Conservation (phyloP, 2,797 vertebrate species). For the Allobates femoralis region DNA sequence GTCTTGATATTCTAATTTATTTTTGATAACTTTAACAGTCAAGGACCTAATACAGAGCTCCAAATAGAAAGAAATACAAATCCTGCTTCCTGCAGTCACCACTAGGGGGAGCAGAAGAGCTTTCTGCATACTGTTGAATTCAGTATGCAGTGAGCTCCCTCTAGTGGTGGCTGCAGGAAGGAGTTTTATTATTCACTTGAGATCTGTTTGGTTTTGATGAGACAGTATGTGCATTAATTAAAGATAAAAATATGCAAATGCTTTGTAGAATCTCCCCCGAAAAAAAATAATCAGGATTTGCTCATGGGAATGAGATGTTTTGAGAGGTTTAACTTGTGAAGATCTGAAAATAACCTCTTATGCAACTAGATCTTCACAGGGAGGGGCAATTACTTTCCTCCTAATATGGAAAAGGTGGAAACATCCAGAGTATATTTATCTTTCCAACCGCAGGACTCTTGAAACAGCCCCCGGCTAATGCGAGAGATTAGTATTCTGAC, state of each 20-base stretch:
- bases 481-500: not conserved
- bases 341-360: not conserved
- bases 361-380: not conserved
- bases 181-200: not conserved
- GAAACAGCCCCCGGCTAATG: not conserved
- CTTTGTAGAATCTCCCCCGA: not conserved
- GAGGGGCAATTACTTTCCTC: not conserved
- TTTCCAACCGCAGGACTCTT: conserved; percentile 15
- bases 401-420: conserved; percentile 10
- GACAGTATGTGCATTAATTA: not conserved
- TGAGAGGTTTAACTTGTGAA: not conserved
- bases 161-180: not conserved
- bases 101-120: too few relatives aligned
- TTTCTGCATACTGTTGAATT: not conserved
- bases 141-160: not conserved
- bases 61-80: too few relatives aligned
- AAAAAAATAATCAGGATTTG: not conserved
- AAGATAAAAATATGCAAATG: not conserved
- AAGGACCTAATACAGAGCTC: too few relatives aligned
- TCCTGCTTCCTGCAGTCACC: too few relatives aligned
- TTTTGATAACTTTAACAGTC: too few relatives aligned
- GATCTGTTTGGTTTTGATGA: not conserved
- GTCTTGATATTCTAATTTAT: too few relatives aligned
- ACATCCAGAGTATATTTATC: conserved; percentile 26
- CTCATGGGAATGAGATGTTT: not conserved